Evolutionary conservation across 2,113 vertebrate genomes (phyloP).

Genomic region (Stercorarius parasiticus): DNA sequence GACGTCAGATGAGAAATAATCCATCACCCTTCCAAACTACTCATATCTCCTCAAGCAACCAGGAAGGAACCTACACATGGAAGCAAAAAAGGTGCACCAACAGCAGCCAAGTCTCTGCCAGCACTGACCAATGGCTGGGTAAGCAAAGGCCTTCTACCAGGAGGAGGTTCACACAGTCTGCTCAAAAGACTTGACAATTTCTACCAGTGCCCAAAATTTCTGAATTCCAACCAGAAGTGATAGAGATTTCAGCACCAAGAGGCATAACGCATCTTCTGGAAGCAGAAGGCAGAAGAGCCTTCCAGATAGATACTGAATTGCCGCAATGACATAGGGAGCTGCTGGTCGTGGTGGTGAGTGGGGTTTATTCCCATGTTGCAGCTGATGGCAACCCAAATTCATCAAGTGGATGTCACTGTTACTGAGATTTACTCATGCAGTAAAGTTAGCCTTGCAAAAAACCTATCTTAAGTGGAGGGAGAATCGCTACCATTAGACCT

Average conservation of each 20-base stretch:
- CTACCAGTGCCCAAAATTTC: background rate
- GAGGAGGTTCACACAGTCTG: background rate
- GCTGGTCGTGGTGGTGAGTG: background rate
- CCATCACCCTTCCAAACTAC: background rate
- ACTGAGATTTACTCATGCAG: background rate
- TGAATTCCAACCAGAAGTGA: background rate
- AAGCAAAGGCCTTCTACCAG: background rate
- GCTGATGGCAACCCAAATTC: background rate
- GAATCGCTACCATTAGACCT: background rate
- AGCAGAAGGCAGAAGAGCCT: background rate
- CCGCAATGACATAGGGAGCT: background rate
- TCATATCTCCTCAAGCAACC: no score
- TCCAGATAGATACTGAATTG: background rate
- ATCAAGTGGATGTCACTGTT: background rate
- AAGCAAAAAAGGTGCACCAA: background rate
- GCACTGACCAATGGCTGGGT: background rate
- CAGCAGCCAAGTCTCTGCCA: background rate
- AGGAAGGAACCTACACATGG: accelerated
- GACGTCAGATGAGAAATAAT: background rate
- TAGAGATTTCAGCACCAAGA: background rate
- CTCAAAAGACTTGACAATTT: background rate
- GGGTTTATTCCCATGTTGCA: background rate
- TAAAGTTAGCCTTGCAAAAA: background rate
- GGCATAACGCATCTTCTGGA: background rate
- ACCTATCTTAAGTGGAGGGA: background rate